A percentile compares a stretch with the other conserved stretches of the same genome.
These are phyloP conservation scores for Sclerurus mexicanus DNA, from an alignment of 2,113 vertebrate species.

Conservation along the genomic window DNA sequence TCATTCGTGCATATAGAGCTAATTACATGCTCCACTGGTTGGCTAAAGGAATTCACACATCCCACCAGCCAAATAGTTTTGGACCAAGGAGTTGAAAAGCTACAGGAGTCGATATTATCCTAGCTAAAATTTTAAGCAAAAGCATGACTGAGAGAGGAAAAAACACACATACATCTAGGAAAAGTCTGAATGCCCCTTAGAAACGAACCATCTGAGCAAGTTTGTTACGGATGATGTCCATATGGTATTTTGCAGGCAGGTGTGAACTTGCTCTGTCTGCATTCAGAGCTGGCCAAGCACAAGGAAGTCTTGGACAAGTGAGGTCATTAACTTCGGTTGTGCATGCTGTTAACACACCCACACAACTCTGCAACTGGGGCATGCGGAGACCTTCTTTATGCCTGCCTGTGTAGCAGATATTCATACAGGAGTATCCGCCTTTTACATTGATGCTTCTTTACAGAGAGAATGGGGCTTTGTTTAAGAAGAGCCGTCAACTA, in stretches of 20 bases:
- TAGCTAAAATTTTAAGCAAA: constrained; percentile 36
- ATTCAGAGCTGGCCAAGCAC: constrained; percentile 23
- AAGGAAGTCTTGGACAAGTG: constrained; percentile 43
- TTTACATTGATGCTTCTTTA: not conserved
- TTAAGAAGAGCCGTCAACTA: not conserved
- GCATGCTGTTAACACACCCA: constrained; percentile 18
- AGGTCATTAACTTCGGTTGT: not conserved
- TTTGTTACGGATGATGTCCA: constrained; percentile 43
- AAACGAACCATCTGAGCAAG: constrained; percentile 44
- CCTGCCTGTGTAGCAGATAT: constrained; percentile 6
- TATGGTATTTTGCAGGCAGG: constrained; percentile 53
- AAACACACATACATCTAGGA: not conserved
- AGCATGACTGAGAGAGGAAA: constrained; percentile 32
- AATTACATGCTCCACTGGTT: constrained; percentile 63
- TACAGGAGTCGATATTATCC: not conserved
- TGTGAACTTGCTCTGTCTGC: constrained; percentile 52
- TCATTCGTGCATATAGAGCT: constrained; percentile 59
- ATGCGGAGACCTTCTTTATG: not conserved
- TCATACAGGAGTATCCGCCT: not conserved
- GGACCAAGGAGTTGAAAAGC: constrained; percentile 37
- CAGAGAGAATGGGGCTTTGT: constrained; percentile 41
- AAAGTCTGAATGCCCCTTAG: constrained; percentile 17
- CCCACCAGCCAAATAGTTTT: constrained; percentile 59
- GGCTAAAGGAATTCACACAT: constrained; percentile 60
- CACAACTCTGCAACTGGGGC: not conserved